Base-by-base conservation (phyloP, 2,888 invertebrate species). In the Blastobasis lacticolella region DNA sequence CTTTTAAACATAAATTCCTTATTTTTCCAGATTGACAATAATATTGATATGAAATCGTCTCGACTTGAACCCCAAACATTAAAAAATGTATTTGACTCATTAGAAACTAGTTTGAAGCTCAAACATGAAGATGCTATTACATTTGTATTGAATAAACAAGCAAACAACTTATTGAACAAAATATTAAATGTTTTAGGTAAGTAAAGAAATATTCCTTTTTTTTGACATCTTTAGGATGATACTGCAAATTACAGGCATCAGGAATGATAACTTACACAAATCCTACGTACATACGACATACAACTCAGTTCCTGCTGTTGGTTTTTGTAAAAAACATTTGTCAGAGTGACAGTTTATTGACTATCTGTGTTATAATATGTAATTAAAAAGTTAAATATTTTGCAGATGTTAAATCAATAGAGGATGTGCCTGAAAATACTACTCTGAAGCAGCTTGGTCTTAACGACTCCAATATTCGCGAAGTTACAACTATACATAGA, bases 71-170 rank as follows among this genome's bases (percentile, higher is more conserved):
- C 65, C 10, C 69, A 66, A 56, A 54, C 62, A 37, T 47, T 73
- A 51, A 55, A 63, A 48, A 60, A 64, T 37, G 56, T 71, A 40
- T 71, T 78, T 51, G 73, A 62, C 46, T 62, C 71, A 38, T 57
- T 77, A 47, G 78, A 78, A 60, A 66, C 55, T 3, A 70, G 74
- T 56, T 60, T 77, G 46, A 73, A 70, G 62, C 63, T 71, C 38
- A 73, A 73, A 54, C 62, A 71, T 47, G 62, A 58, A 37, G 74
- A 68, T 52, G 66, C 73, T 51, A 23, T 65, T 9, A 61, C 69
- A 0, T 68, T 59, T 49, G 64, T 68, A 58, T 50, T 60, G 6
- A 64, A 62, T 45, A 60, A 60, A 51, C 50, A 51, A 45, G 52
- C 51, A 38, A 23, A 49, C 45, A 38, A 23, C 23, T 23, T 65